Evolutionary conservation across 2,113 vertebrate genomes (phyloP), one percentile per base, ranked within the genome.

Genomic region (Catharus minimus): DNA sequence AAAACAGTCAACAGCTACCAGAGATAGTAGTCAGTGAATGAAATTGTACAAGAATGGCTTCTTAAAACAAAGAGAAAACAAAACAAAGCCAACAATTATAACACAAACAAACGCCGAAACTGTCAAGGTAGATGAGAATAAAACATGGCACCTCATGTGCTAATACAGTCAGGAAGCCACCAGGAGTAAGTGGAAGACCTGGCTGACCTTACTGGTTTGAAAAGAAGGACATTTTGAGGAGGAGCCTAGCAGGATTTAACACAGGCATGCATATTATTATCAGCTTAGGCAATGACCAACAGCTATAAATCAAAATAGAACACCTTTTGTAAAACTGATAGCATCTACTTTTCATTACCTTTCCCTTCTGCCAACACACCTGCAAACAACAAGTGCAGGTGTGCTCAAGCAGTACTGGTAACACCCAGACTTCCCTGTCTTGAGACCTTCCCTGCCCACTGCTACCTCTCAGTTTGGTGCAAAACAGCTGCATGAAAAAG

Each of bases 241-340:
- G 69, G 26, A 95, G 24, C 50, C 50, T 43, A 39, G 32, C 17
- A 84, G 50, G 50, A 72, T 13, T 86, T 89, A 82, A 50, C 27
- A 65, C 8, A 93, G 19, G 15, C 61, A 64, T 20, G 21, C 19
- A 26, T 50, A 55, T 50, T 67, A 71, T 22, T 67, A 68, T 78
- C 50, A 83, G 46, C 49, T 72, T 65, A 82, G 43, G 58, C 62
- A 89, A 58, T 32, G 72, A 60, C 10, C 52, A 88, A 17, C 10
- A 72, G 38, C 49, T 60, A 82, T 28, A 77, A 86, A 71, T 28
- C 17, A 64, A 83, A 72, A 92, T 26, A 79, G 74, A 89, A 62
- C 65, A 77, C 33, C 44, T 61, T 76, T 50, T 50, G 36, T 88
- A 92, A 78, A 88, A 61, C 53, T 49, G 80, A 90, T 64, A 83